Base-by-base conservation (phyloP, 1,140 invertebrate species). In the Dryas iulia region DNA sequence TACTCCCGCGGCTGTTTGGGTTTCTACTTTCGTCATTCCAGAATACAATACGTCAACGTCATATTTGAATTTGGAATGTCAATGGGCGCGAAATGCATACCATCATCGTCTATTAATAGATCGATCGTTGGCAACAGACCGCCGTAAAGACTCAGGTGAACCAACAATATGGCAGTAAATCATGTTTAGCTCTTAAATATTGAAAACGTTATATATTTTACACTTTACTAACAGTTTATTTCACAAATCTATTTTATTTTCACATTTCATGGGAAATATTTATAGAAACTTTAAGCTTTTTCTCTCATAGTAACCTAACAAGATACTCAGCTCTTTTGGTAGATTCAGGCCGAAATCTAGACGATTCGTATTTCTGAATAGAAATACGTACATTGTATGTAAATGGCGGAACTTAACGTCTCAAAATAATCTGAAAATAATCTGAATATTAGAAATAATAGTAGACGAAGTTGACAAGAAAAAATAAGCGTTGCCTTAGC, bases 61-160 rank as follows among this genome's bases (percentile, higher is more conserved):
- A 69, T 68, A 68, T 73, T 70, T 47, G 67, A 70, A 73, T 76
- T 73, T 70, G 61, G 73, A 72, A 70, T 70, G 67, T 56, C 35
- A 69, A 62, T 69, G 53, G 39, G 61, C 58, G 59, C 59, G 59
- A 69, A 62, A 60, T 59, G 65, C 69, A 71, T 74, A 67, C 71
- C 72, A 69, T 61, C 58, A 63, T 25, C 60, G 24, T 30, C 39
- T 76, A 76, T 76, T 73, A 76, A 76, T 71, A 76, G 66, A 31
- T 12, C 18, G 31, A 72, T 30, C 68, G 62, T 69, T 76, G 74
- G 68, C 74, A 73, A 73, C 71, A 62, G 70, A 70, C 60, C 53
- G 68, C 59, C 71, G 56, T 75, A 70, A 75, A 75, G 25, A 54
- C 66, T 73, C 74, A 76, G 74, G 74, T 76, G 71, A 73, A 73